Evolutionary conservation across 2,113 vertebrate species (phyloP).

Genomic region (Sula dactylatra): DNA sequence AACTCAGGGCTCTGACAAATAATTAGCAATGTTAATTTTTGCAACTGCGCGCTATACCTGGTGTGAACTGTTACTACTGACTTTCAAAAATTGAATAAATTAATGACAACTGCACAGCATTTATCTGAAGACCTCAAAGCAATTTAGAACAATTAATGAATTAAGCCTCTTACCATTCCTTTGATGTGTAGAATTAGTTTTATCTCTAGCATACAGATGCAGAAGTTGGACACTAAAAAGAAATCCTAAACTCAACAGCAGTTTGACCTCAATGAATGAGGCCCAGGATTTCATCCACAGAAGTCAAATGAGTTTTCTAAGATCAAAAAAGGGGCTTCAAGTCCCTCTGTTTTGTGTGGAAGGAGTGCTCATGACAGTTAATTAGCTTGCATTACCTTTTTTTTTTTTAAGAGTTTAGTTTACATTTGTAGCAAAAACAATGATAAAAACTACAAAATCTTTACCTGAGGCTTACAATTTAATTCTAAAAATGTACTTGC

Average conservation of each 20-base stretch:
- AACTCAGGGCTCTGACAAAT: neutral
- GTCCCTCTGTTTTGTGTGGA: neutral
- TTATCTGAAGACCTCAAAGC: conserved; percentile 3
- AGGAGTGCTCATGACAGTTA: neutral
- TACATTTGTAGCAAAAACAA: neutral
- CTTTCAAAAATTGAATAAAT: conserved; percentile 8
- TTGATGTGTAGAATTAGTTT: conserved; percentile 37
- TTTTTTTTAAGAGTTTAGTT: neutral
- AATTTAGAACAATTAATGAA: conserved; percentile 22
- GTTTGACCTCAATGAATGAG: conserved; percentile 1
- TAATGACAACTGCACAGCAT: neutral
- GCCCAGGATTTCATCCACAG: neutral
- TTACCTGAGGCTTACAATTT: neutral
- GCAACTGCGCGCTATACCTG: neutral
- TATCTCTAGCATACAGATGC: conserved; percentile 38
- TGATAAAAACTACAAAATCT: neutral
- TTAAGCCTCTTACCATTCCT: neutral
- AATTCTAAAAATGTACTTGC: neutral
- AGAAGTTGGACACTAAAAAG: neutral
- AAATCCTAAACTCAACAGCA: neutral
- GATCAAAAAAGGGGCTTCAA: neutral
- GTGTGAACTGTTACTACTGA: neutral
- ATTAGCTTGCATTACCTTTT: neutral
- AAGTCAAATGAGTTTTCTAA: conserved; percentile 3
- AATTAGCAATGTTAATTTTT: conserved; percentile 29